These are phyloP conservation scores for Bradypodion pumilum DNA, from an alignment of 2,797 vertebrate species.

Conservation along the genomic window DNA sequence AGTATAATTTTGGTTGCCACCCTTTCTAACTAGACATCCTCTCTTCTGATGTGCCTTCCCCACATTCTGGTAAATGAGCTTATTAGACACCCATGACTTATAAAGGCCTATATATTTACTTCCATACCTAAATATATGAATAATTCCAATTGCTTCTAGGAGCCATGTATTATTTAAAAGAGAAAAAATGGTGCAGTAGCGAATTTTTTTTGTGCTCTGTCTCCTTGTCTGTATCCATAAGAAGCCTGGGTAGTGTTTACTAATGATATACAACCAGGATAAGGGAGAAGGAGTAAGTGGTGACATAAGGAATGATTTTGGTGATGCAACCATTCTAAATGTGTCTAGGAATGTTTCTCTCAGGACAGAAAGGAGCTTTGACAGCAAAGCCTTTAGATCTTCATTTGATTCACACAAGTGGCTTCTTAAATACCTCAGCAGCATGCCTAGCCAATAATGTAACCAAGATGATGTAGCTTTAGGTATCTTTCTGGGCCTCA, in stretches of 20 bases:
- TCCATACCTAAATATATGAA: not conserved
- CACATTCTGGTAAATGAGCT: no score
- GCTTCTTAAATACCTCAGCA: conserved; percentile 59
- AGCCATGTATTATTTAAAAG: not conserved
- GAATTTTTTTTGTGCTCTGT: not conserved
- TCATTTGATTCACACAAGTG: conserved; percentile 69
- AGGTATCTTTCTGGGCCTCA: conserved; percentile 31
- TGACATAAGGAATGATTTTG: conserved; percentile 58
- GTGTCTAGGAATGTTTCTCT: conserved; percentile 63
- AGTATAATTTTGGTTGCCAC: no score
- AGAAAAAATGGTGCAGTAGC: not conserved
- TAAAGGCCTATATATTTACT: not conserved
- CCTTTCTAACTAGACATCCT: no score
- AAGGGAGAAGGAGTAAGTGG: conserved; percentile 44
- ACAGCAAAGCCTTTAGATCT: conserved; percentile 60
- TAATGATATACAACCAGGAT: conserved; percentile 23
- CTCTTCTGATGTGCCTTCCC: no score
- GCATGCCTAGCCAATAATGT: conserved; percentile 42
- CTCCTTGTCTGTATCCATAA: not conserved
- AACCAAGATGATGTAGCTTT: conserved; percentile 54
- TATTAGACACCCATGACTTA: no score
- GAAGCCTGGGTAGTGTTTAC: conserved; percentile 21
- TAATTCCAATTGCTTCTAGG: not conserved
- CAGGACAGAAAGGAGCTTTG: conserved; percentile 65
- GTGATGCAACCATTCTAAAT: conserved; percentile 73